Evolutionary conservation across 1,140 invertebrate species (phyloP).

Genomic region (Acromyrmex charruanus): DNA sequence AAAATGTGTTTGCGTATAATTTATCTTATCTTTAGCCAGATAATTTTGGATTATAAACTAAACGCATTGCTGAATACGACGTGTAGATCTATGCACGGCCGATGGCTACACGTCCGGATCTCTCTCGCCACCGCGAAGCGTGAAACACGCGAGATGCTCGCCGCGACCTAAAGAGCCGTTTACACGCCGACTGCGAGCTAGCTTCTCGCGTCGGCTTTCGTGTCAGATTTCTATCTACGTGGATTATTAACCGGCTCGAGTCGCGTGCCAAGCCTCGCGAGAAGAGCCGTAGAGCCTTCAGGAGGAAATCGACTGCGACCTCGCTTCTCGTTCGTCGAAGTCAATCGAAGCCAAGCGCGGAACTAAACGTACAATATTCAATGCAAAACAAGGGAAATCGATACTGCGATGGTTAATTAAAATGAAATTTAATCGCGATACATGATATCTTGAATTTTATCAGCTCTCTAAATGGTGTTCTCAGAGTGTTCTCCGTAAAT

Average conservation of each 20-base stretch:
- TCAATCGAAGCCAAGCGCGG: background rate
- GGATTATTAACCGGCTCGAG: slow-evolving; percentile 54
- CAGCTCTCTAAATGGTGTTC: background rate
- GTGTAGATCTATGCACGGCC: slow-evolving; percentile 3
- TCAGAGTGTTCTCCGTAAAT: background rate
- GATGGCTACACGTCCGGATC: background rate
- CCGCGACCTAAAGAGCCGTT: slow-evolving; percentile 58
- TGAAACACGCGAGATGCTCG: slow-evolving; percentile 57
- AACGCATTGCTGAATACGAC: too few relatives aligned
- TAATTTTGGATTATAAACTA: too few relatives aligned
- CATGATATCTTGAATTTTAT: background rate
- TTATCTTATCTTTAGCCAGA: too few relatives aligned
- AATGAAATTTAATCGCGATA: slow-evolving; percentile 11
- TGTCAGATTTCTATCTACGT: slow-evolving; percentile 60
- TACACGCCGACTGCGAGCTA: slow-evolving; percentile 53
- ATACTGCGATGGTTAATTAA: slow-evolving; percentile 1
- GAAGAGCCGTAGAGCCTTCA: slow-evolving; percentile 13
- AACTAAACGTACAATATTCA: background rate
- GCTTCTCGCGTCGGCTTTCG: slow-evolving; percentile 40
- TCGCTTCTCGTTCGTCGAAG: background rate
- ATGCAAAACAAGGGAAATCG: background rate
- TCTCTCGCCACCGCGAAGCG: slow-evolving; percentile 42
- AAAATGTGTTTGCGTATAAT: too few relatives aligned
- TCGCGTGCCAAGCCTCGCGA: slow-evolving; percentile 37
- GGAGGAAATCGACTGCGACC: slow-evolving; percentile 31